These are phyloP conservation scores for Sycobia sp. DNA, from an alignment of 1,140 invertebrate genomes.

Conservation along the genomic window DNA sequence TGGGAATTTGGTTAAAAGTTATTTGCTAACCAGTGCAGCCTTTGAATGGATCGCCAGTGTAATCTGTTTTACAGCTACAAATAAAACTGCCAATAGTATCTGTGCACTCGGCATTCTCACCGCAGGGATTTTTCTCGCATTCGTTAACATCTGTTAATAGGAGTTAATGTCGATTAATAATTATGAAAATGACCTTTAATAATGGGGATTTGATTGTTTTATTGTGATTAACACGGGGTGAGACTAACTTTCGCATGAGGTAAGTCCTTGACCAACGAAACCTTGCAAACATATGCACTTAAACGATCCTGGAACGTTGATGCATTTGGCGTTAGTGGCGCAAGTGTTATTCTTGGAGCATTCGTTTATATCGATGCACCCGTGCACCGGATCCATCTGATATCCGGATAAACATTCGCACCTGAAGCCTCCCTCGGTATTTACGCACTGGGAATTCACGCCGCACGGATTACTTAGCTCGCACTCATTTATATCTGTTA, in stretches of 20 bases:
- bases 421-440: constrained; percentile 63
- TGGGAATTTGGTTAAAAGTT: constrained; percentile 30
- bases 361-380: constrained; percentile 65
- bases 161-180: constrained; percentile 47
- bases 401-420: constrained; percentile 64
- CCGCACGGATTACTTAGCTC: constrained; percentile 61
- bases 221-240: constrained; percentile 34
- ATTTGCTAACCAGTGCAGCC: constrained; percentile 72
- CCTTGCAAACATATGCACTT: constrained; percentile 77
- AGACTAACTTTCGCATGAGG: constrained; percentile 80
- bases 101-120: constrained; percentile 81
- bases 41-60: constrained; percentile 81
- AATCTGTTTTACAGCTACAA: constrained; percentile 83
- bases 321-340: constrained; percentile 73
- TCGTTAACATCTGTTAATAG: constrained; percentile 82
- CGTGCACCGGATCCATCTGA: constrained; percentile 53
- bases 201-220: constrained; percentile 51
- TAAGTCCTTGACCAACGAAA: constrained; percentile 71
- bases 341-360: constrained; percentile 66
- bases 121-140: constrained; percentile 84
- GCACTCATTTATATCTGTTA: constrained; percentile 68
- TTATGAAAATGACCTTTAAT: constrained; percentile 4
- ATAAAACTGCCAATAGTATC: constrained; percentile 85
- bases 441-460: constrained; percentile 63
- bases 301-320: constrained; percentile 76